phyloP scores from a whole-genome alignment of 2,888 invertebrate species.

The Papilio elwesi region DNA sequence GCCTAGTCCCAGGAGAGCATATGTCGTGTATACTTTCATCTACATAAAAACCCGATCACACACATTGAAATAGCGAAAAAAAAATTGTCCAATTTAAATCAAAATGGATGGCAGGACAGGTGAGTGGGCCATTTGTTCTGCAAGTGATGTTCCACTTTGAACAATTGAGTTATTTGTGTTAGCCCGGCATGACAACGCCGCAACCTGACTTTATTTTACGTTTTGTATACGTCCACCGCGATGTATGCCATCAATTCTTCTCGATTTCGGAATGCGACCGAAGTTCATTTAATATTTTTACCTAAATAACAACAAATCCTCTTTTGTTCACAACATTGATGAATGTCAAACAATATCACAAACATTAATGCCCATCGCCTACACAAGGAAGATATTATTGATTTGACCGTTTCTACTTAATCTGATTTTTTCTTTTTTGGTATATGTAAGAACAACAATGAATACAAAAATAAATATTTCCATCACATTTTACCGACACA shows the following conservation, averaged over 20 bases:
- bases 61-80: conserved; percentile 9
- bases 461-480: no score
- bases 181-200: conserved; percentile 65
- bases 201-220: conserved; percentile 62
- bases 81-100: conserved; percentile 30
- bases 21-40: no score
- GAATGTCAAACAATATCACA: no score
- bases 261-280: conserved; percentile 23
- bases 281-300: conserved; percentile 28
- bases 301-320: background rate
- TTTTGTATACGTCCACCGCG: conserved; percentile 54
- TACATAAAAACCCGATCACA: background rate
- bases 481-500: no score
- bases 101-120: conserved; percentile 51
- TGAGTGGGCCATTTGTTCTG: conserved; percentile 63
- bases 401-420: no score
- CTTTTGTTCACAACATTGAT: background rate
- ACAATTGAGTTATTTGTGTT: conserved; percentile 81
- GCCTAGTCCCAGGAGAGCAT: no score
- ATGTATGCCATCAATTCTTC: conserved; percentile 40
- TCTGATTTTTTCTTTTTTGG: no score
- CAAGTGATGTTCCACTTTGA: conserved; percentile 59
- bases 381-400: background rate
- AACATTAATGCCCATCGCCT: background rate
- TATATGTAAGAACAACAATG: no score